phyloP scores from a whole-genome alignment of 2,888 invertebrate genomes.

The Dasypolia templi region DNA sequence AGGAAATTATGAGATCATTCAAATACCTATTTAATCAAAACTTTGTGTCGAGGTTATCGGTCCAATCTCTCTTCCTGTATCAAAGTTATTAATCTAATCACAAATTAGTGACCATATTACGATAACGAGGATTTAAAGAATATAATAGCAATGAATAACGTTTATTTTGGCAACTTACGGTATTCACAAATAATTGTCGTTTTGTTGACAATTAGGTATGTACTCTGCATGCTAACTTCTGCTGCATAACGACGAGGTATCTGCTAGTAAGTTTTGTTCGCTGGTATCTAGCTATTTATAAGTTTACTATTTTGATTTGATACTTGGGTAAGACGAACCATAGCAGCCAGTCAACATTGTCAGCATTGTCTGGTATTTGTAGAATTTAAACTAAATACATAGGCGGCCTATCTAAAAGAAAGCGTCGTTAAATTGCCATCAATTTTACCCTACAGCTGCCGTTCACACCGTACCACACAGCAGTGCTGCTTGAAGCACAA shows the following conservation, averaged over 20 bases:
- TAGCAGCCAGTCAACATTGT: not conserved
- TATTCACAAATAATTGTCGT: not conserved
- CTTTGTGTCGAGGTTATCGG: slow-evolving; percentile 25
- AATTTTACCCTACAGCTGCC: not conserved
- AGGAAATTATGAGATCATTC: slow-evolving; percentile 44
- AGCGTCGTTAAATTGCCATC: not conserved
- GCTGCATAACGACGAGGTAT: too few species aligned
- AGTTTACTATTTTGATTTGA: slow-evolving; percentile 2
- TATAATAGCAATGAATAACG: slow-evolving; percentile 26
- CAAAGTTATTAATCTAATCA: slow-evolving; percentile 46
- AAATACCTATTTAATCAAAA: slow-evolving; percentile 30
- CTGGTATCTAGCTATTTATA: not conserved
- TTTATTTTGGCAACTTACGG: slow-evolving; percentile 23
- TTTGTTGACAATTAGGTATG: too few species aligned
- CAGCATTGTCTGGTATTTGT: not conserved
- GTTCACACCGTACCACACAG: not conserved
- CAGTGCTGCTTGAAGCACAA: not conserved
- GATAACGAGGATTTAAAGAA: slow-evolving; percentile 28
- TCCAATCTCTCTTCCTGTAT: slow-evolving; percentile 25
- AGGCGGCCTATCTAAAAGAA: not conserved
- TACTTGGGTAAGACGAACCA: not conserved
- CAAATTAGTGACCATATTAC: slow-evolving; percentile 16
- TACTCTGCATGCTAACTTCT: too few species aligned
- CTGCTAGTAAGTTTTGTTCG: too few species aligned
- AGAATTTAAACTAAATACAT: not conserved